Conservation (phyloP, 2,888 invertebrate species). For the Diogma glabrata region DNA sequence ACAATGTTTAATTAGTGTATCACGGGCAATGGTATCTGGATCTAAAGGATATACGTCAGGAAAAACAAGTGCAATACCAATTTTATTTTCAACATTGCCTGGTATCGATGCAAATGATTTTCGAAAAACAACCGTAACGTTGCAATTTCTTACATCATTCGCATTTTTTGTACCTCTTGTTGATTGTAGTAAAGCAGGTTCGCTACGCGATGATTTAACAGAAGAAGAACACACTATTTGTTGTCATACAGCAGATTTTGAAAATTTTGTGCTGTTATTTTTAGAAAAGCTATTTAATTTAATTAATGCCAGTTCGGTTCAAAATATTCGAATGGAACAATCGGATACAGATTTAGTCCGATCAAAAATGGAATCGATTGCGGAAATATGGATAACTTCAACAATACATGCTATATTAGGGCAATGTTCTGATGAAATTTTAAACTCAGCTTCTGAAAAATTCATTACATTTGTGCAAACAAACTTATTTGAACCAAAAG, state of each 20-base stretch:
- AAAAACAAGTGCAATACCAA: constrained; percentile 66
- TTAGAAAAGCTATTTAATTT: constrained; percentile 63
- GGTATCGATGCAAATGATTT: constrained; percentile 86
- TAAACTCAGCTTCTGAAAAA: constrained; percentile 57
- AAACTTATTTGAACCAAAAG: constrained; percentile 69
- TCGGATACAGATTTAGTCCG: constrained; percentile 45
- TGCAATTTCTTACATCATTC: constrained; percentile 67
- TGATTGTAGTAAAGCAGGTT: constrained; percentile 69
- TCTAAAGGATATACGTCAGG: constrained; percentile 56
- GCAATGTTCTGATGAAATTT: constrained; percentile 56
- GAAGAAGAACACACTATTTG: constrained; percentile 66
- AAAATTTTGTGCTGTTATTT: constrained; percentile 79
- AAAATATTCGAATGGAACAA: constrained; percentile 54
- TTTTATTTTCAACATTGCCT: constrained; percentile 68
- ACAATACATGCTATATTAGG: constrained; percentile 56
- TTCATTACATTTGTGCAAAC: constrained; percentile 60
- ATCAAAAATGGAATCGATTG: constrained; percentile 56
- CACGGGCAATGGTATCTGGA: constrained; percentile 46
- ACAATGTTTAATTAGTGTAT: constrained; percentile 56
- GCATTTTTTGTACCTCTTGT: constrained; percentile 69
- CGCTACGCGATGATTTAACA: constrained; percentile 54
- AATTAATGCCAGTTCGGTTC: constrained; percentile 58
- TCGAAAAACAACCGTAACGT: constrained; percentile 59
- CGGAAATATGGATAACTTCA: constrained; percentile 57
- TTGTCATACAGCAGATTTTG: constrained; percentile 72